phyloP scores from a whole-genome alignment of 2,113 vertebrate genomes.

The Brienomyrus longianalis region DNA sequence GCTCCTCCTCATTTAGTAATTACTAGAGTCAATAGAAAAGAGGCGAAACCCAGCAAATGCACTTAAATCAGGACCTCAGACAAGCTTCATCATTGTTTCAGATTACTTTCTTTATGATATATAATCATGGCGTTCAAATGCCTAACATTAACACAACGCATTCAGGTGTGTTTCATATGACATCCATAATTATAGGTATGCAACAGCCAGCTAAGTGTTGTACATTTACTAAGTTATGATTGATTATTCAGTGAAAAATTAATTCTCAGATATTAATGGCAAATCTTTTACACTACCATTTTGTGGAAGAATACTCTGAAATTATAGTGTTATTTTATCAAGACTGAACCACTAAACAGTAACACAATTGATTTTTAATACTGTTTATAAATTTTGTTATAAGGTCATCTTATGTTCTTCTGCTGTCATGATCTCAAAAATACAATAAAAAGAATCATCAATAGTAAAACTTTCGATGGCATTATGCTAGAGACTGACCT shows the following conservation, averaged over 20 bases:
- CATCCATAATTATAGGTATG: background rate
- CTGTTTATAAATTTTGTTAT: background rate
- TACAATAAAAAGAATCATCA: background rate
- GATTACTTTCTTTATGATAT: background rate
- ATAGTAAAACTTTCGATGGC: background rate
- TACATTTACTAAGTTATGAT: background rate
- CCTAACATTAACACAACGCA: background rate
- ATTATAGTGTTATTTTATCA: background rate
- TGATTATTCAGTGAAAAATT: background rate
- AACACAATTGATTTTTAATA: background rate
- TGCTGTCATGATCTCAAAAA: background rate
- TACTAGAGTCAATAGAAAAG: background rate
- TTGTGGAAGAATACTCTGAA: background rate
- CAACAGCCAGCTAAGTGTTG: background rate
- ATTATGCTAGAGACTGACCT: background rate
- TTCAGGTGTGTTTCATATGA: background rate
- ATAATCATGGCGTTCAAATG: background rate
- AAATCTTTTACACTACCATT: background rate
- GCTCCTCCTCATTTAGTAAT: background rate
- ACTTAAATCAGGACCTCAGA: background rate
- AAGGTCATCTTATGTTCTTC: background rate
- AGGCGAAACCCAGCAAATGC: background rate
- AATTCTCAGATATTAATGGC: background rate
- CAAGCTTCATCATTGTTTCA: background rate
- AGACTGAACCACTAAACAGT: background rate